These are phyloP conservation scores for Camponotus pennsylvanicus DNA, from an alignment of 1,140 invertebrate genomes.

Conservation along the genomic window DNA sequence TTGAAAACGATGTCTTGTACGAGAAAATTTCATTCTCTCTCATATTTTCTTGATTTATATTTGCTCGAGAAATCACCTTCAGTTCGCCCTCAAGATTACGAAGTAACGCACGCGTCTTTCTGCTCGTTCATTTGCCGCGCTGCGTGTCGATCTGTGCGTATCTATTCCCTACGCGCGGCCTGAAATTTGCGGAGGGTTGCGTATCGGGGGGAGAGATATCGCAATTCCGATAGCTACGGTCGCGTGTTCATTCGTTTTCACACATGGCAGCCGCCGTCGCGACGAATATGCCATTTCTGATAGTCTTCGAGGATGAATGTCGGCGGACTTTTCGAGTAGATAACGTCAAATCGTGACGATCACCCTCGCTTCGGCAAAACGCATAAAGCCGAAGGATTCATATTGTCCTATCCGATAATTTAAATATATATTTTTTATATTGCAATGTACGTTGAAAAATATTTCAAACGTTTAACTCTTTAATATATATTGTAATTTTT, in stretches of 20 bases:
- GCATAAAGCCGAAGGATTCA: slow-evolving; percentile 29
- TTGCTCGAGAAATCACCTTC: too few relatives aligned
- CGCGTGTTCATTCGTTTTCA: slow-evolving; percentile 19
- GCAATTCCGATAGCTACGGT: slow-evolving; percentile 8
- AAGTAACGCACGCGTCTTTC: neutral
- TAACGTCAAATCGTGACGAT: slow-evolving; percentile 23
- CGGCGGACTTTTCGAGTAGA: slow-evolving; percentile 36
- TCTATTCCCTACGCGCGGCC: slow-evolving; percentile 9
- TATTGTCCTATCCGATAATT: neutral
- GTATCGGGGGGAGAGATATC: slow-evolving; percentile 20
- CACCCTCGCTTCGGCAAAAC: neutral
- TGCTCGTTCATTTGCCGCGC: neutral
- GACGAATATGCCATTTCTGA: slow-evolving; percentile 26
- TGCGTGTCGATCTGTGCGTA: neutral
- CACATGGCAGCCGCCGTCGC: slow-evolving; percentile 1
- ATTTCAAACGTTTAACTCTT: neutral
- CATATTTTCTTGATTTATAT: too few relatives aligned
- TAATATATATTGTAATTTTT: neutral
- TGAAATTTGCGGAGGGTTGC: slow-evolving; percentile 31
- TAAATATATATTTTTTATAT: neutral
- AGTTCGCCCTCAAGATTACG: too few relatives aligned
- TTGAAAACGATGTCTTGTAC: too few relatives aligned
- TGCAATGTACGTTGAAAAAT: neutral
- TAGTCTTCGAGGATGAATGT: slow-evolving; percentile 8
- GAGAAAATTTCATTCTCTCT: too few relatives aligned